Conservation (phyloP, 2,888 invertebrate species). For the Agrotis clavis region DNA sequence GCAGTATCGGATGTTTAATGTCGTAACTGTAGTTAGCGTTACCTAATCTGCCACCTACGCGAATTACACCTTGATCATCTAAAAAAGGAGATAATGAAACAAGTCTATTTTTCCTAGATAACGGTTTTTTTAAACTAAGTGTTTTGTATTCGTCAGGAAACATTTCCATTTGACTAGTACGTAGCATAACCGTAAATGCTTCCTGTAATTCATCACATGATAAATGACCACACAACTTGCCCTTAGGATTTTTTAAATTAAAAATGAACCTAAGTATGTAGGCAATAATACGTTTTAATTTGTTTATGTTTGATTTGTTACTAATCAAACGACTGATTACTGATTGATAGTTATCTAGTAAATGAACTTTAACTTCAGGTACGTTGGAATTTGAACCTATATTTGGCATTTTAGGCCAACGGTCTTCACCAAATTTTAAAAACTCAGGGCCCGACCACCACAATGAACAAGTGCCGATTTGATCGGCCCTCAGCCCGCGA, state of each 20-base stretch:
- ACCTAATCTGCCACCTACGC: conserved; percentile 3
- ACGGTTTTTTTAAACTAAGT: no score
- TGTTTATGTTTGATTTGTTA: conserved; percentile 5
- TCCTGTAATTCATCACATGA: conserved; percentile 10
- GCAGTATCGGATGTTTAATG: neutral
- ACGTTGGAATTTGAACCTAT: neutral
- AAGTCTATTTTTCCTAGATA: conserved; percentile 8
- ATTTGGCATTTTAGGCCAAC: no score
- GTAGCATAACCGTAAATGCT: conserved; percentile 4
- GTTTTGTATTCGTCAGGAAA: conserved; percentile 12
- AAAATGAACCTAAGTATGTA: neutral
- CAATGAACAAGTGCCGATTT: no score
- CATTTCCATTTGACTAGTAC: conserved; percentile 17
- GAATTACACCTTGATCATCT: conserved; percentile 11
- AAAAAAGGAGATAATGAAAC: conserved; percentile 15
- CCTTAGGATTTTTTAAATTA: conserved; percentile 10
- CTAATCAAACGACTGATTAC: conserved; percentile 2
- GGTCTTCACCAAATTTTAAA: no score
- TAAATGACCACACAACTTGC: neutral
- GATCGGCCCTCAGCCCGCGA: no score
- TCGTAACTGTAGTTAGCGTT: conserved; percentile 2
- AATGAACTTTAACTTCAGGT: neutral
- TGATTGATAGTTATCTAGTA: neutral
- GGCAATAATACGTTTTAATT: conserved; percentile 4
- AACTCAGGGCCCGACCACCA: no score